Evolutionary conservation across 1,140 invertebrate species (phyloP).

Genomic region (Drosophila bipectinata): DNA sequence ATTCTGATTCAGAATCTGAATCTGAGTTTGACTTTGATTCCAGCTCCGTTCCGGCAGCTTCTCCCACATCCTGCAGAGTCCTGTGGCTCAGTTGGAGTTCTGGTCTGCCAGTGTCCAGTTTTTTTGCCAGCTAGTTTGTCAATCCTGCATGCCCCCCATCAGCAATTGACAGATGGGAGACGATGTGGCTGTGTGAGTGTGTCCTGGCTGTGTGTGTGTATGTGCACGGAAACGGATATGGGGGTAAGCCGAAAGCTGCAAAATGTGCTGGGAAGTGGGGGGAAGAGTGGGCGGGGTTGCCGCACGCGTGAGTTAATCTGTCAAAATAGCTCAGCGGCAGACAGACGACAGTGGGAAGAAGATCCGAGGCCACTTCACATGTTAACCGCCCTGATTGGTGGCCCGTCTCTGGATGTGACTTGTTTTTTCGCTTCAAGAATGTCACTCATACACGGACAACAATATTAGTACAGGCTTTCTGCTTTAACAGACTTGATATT

Average conservation of each 20-base stretch:
- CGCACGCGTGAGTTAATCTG: conserved; percentile 78
- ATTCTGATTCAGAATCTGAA: conserved; percentile 3
- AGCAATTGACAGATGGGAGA: conserved; percentile 50
- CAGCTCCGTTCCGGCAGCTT: conserved; percentile 16
- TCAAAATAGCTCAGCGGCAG: conserved; percentile 75
- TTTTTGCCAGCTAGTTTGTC: conserved; percentile 50
- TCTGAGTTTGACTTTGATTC: conserved; percentile 24
- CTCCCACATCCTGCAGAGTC: conserved; percentile 3
- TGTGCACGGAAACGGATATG: conserved; percentile 11
- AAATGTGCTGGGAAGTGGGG: background rate
- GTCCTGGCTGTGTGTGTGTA: conserved; percentile 8
- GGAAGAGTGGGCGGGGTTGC: conserved; percentile 39
- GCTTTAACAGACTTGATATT: too few species aligned
- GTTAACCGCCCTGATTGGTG: conserved; percentile 53
- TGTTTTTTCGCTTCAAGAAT: conserved; percentile 57
- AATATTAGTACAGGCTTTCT: background rate
- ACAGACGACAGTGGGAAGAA: conserved; percentile 10
- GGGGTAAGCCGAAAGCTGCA: conserved; percentile 6
- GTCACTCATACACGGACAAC: conserved; percentile 5
- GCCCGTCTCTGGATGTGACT: conserved; percentile 48
- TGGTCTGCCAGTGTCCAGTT: conserved; percentile 34
- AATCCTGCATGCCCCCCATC: conserved; percentile 40
- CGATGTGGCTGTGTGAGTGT: conserved; percentile 5
- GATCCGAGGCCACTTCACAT: conserved; percentile 43
- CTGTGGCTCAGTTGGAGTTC: conserved; percentile 11